Evolutionary conservation across 2,888 invertebrate genomes (phyloP).

Genomic region (Leucophora obtusa): DNA sequence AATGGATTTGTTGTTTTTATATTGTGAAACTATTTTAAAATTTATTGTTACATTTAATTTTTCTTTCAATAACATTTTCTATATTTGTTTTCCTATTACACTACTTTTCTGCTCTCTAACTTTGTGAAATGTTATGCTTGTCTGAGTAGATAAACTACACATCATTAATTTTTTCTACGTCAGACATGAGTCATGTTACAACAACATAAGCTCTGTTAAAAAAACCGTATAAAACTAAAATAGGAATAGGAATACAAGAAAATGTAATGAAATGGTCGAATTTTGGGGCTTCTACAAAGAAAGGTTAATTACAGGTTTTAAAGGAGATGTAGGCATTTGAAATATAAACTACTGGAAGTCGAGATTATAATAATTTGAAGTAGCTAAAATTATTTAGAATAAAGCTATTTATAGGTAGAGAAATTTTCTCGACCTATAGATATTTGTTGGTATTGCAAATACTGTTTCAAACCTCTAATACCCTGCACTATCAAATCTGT

Average conservation of each 20-base stretch:
- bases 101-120: background rate
- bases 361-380: too few relatives aligned
- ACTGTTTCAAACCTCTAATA: too few relatives aligned
- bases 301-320: too few relatives aligned
- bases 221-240: background rate
- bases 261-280: background rate
- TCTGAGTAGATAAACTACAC: constrained; percentile 57
- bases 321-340: too few relatives aligned
- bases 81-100: constrained; percentile 14
- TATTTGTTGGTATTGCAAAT: too few relatives aligned
- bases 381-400: too few relatives aligned
- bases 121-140: constrained; percentile 46
- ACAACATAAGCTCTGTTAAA: constrained; percentile 35
- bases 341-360: too few relatives aligned
- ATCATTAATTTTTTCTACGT: constrained; percentile 58
- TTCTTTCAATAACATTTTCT: constrained; percentile 17
- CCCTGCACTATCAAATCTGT: too few relatives aligned
- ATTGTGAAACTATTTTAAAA: background rate
- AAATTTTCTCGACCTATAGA: too few relatives aligned
- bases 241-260: background rate
- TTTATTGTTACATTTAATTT: constrained; percentile 16
- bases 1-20: background rate
- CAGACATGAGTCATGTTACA: constrained; percentile 52
- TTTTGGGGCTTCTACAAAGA: too few relatives aligned
- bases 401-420: too few relatives aligned